Evolutionary conservation across 92 coral and sea anemone species (phyloP), one percentile per base, ranked within the genome.

Genomic region (Scolanthus callimorphus): DNA sequence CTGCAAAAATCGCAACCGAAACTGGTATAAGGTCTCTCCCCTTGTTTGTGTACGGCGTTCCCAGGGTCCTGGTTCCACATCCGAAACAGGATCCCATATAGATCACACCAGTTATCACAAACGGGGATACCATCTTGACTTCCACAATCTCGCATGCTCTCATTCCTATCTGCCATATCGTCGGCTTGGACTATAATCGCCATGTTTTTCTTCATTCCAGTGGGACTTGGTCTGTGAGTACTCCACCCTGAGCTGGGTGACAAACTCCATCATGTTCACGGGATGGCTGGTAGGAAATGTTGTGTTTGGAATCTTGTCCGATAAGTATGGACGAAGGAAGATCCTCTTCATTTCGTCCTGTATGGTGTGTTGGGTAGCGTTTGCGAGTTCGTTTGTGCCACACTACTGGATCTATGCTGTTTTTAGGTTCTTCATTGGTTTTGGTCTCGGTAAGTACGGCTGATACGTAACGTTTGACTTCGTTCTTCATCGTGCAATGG

Each of bases 271-370:
- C 74, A 60, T 76, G 73, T 94, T 90, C 63, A 50, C 77, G 4
- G 99, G 99, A 2, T 94, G 99, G 99, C 49, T 94, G 20, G 55
- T 94, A 52, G 99, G 99, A 11, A 94, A 94, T 49, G 69, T 94
- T 26, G 49, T 94, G 49, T 71, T 94, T 46, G 96, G 99, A 1
- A 81, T 88, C 50, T 23, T 94, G 45, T 94, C 99, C 22, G 99
- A 94, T 69, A 94, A 88, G 69, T 81, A 79, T 70, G 99, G 99
- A 20, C 94, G 99, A 21, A 77, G 85, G 19, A 88, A 81, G 59
- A 77, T 86, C 64, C 65, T 80, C 49, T 85, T 88, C 65, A 51
- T 85, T 19, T 81, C 99, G 1, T 73, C 81, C 13, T 51, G 84
- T 58, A 75, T 94, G 57, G 99, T 94, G 13, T 94, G 96, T 43